These are phyloP conservation scores for Meteorus sp. DNA, from an alignment of 1,140 invertebrate genomes.

Conservation along the genomic window DNA sequence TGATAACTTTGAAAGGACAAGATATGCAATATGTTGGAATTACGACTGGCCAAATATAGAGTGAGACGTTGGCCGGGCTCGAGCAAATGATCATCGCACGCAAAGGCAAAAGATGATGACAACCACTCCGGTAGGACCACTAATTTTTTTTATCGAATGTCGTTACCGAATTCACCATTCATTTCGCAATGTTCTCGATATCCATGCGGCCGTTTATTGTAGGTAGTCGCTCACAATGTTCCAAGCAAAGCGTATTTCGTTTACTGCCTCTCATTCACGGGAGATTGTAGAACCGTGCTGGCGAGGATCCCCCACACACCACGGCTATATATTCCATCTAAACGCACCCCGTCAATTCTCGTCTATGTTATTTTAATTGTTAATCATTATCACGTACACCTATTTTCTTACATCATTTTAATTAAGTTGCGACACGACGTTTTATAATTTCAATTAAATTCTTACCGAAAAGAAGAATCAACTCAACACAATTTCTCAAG, in stretches of 20 bases:
- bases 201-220: conserved; percentile 58
- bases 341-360: conserved; percentile 33
- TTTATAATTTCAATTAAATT: conserved; percentile 34
- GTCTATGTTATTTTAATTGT: conserved; percentile 5
- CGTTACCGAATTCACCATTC: conserved; percentile 46
- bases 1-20: conserved; percentile 40
- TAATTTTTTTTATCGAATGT: conserved; percentile 37
- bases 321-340: conserved; percentile 14
- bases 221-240: conserved; percentile 25
- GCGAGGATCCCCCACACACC: conserved; percentile 13
- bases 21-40: conserved; percentile 57
- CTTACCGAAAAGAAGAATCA: conserved; percentile 58
- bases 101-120: conserved; percentile 40
- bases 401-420: neutral
- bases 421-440: neutral
- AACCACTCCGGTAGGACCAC: conserved; percentile 39
- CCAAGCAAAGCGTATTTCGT: conserved; percentile 36
- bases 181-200: conserved; percentile 51
- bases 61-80: conserved; percentile 48
- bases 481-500: conserved; percentile 67
- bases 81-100: conserved; percentile 39
- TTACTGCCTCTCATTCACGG: conserved; percentile 40
- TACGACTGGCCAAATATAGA: conserved; percentile 57
- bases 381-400: conserved; percentile 5
- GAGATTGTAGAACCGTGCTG: conserved; percentile 36